Conservation (phyloP, 2,888 invertebrate genomes). For the Rhagonycha fulva region DNA sequence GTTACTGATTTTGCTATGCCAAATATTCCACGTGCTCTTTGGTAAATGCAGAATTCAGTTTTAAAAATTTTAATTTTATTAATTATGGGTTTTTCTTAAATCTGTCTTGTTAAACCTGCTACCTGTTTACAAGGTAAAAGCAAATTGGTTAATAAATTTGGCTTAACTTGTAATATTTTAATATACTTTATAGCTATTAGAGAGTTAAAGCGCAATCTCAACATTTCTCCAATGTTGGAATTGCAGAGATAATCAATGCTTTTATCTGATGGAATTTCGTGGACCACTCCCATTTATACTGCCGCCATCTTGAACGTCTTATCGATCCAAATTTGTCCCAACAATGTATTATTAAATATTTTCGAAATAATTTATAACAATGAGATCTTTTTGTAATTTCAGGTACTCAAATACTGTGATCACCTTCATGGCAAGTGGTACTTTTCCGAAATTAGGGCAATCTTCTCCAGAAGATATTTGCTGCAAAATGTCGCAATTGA, state of each 20-base stretch:
- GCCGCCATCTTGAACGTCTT: slow-evolving; percentile 37
- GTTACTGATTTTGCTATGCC: too few species aligned
- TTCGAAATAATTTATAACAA: background rate
- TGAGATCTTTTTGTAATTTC: slow-evolving; percentile 52
- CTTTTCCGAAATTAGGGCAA: slow-evolving; percentile 98
- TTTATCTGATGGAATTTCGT: slow-evolving; percentile 36
- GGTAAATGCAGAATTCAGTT: too few species aligned
- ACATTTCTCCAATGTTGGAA: slow-evolving; percentile 33
- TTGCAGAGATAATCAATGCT: slow-evolving; percentile 35
- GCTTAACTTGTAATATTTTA: background rate
- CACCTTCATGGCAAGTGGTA: slow-evolving; percentile 99
- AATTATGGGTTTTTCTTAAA: background rate
- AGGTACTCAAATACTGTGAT: slow-evolving; percentile 97
- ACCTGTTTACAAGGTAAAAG: background rate
- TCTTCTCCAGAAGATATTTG: slow-evolving; percentile 95
- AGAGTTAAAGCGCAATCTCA: slow-evolving; percentile 31
- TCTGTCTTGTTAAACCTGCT: background rate
- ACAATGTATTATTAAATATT: background rate
- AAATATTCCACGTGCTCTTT: too few species aligned
- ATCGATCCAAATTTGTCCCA: slow-evolving; percentile 16
- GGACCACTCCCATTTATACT: slow-evolving; percentile 34
- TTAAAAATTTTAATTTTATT: background rate
- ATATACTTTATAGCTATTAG: background rate
- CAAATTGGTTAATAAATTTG: background rate
- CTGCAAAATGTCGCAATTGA: slow-evolving; percentile 97